Conservation (phyloP, 2,888 invertebrate genomes). For the Drosophila sordidula region DNA sequence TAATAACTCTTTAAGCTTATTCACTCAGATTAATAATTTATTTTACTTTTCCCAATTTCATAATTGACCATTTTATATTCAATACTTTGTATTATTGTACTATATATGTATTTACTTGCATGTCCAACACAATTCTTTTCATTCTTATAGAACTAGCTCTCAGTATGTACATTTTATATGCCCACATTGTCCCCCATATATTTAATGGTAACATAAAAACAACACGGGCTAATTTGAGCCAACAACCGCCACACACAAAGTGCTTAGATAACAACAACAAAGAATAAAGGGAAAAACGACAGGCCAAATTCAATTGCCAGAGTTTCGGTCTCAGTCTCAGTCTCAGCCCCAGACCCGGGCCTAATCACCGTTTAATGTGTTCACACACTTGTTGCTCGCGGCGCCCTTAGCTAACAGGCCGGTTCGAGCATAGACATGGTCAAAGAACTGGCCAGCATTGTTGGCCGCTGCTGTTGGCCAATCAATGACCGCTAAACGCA, state of each 20-base stretch:
- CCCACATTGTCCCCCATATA: conserved; percentile 56
- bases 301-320: conserved; percentile 8
- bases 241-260: conserved; percentile 35
- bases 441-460: conserved; percentile 60
- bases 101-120: neutral
- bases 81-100: no score
- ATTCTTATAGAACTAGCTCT: conserved; percentile 8
- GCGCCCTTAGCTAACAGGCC: conserved; percentile 66
- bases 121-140: neutral
- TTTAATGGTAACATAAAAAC: conserved; percentile 54
- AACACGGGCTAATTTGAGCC: conserved; percentile 44
- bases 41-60: neutral
- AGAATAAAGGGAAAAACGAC: conserved; percentile 10
- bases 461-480: conserved; percentile 50
- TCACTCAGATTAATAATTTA: no score
- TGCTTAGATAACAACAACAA: conserved; percentile 21
- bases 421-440: conserved; percentile 45
- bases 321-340: neutral
- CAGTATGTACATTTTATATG: conserved; percentile 14
- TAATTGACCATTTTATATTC: neutral
- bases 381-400: conserved; percentile 77
- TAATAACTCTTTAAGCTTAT: no score
- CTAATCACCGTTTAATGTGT: conserved; percentile 78
- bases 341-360: conserved; percentile 29
- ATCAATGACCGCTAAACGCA: conserved; percentile 79